These are phyloP conservation scores for Magallana gigas DNA, from an alignment of 1,140 invertebrate species.

Conservation along the genomic window DNA sequence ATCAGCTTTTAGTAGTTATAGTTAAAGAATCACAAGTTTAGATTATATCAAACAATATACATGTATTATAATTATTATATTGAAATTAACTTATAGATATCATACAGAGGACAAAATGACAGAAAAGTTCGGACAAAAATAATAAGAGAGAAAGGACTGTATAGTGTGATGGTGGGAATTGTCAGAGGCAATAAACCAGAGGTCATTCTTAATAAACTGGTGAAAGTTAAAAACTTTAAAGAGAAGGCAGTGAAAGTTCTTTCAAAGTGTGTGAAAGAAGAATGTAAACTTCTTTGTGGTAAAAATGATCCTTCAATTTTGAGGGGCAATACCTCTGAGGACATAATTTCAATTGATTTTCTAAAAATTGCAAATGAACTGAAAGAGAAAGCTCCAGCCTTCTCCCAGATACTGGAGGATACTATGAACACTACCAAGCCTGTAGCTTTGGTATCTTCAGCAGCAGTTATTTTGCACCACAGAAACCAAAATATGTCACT, in stretches of 20 bases:
- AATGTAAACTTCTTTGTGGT: slow-evolving; percentile 18
- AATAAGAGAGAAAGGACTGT: not conserved
- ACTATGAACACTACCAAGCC: not conserved
- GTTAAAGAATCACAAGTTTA: not conserved
- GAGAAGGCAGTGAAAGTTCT: not conserved
- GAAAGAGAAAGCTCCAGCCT: not conserved
- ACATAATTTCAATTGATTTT: not conserved
- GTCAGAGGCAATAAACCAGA: slow-evolving; percentile 7
- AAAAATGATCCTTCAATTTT: not conserved
- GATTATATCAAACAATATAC: not conserved
- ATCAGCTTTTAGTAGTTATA: not conserved
- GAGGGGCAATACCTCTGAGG: not conserved
- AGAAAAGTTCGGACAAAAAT: not conserved
- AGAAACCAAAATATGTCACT: slow-evolving; percentile 39
- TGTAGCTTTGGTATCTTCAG: slow-evolving; percentile 22
- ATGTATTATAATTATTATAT: not conserved
- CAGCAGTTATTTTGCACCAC: slow-evolving; percentile 26
- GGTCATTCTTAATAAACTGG: not conserved
- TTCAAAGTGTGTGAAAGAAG: not conserved
- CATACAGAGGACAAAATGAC: slow-evolving; percentile 1
- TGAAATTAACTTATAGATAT: not conserved
- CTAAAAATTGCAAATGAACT: not conserved
- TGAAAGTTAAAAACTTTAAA: not conserved
- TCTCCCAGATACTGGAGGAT: not conserved
- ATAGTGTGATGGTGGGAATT: not conserved